These are phyloP conservation scores for Ridgeia piscesae DNA, from an alignment of 1,140 invertebrate genomes.

Conservation along the genomic window DNA sequence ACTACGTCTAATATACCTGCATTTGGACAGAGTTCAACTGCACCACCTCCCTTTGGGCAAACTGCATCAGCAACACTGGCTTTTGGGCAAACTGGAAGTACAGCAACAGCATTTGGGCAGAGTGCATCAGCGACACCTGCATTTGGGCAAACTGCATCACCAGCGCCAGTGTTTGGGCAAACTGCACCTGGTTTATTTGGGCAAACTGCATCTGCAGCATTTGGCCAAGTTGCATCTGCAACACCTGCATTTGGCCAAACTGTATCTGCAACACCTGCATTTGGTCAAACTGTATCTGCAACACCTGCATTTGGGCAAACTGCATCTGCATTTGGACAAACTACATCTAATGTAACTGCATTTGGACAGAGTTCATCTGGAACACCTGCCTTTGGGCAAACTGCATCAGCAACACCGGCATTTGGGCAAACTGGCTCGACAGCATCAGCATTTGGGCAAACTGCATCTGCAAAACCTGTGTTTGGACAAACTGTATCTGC, in stretches of 20 bases:
- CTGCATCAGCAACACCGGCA: neutral
- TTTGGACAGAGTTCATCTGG: neutral
- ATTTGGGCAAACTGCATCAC: neutral
- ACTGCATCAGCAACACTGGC: neutral
- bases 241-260: neutral
- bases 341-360: neutral
- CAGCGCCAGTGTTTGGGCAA: neutral
- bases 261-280: neutral
- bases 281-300: neutral
- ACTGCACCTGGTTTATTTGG: neutral
- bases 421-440: neutral
- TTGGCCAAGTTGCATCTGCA: neutral
- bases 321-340: conserved; percentile 20
- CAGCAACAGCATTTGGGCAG: neutral
- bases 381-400: neutral
- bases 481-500: neutral
- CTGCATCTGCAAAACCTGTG: neutral
- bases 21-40: neutral
- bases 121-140: neutral
- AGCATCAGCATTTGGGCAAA: conserved; percentile 24
- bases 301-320: neutral
- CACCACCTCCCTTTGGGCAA: neutral
- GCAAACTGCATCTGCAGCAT: neutral
- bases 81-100: neutral
- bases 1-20: neutral